Conservation (phyloP, 2,113 vertebrate species). For the Lathamus discolor region DNA sequence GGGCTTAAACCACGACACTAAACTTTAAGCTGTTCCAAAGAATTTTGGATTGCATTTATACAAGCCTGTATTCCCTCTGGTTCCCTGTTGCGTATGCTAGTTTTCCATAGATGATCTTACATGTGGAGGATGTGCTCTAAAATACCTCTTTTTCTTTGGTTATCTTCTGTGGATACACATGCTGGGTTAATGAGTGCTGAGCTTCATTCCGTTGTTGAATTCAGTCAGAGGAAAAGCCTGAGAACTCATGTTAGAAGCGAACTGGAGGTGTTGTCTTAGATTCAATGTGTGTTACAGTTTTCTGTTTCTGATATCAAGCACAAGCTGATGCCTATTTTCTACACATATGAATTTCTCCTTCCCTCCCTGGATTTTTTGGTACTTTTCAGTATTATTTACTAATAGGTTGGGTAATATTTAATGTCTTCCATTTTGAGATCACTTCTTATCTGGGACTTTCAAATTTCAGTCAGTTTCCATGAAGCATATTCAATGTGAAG, state of each 20-base stretch:
- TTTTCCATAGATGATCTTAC: not conserved
- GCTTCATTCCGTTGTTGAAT: not conserved
- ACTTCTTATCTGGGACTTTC: not conserved
- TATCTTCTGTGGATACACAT: not conserved
- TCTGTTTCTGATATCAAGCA: not conserved
- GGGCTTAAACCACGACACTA: too few relatives aligned
- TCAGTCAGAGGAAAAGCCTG: not conserved
- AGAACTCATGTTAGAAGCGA: not conserved
- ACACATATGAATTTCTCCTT: not conserved
- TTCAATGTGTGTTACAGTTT: not conserved
- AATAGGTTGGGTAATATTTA: not conserved
- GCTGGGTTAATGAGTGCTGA: not conserved
- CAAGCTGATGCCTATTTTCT: not conserved
- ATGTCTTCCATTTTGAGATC: not conserved
- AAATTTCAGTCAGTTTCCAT: not conserved
- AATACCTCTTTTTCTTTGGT: not conserved
- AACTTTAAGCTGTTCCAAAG: not conserved
- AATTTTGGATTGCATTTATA: not conserved
- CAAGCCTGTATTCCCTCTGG: not conserved
- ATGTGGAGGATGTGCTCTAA: not conserved
- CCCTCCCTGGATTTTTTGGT: not conserved
- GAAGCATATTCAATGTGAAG: not conserved
- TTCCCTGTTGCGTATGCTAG: not conserved
- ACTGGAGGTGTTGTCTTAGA: not conserved
- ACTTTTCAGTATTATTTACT: not conserved